These are phyloP conservation scores for Dyspetes luteomarginatus DNA, from an alignment of 2,888 invertebrate species.

Conservation along the genomic window DNA sequence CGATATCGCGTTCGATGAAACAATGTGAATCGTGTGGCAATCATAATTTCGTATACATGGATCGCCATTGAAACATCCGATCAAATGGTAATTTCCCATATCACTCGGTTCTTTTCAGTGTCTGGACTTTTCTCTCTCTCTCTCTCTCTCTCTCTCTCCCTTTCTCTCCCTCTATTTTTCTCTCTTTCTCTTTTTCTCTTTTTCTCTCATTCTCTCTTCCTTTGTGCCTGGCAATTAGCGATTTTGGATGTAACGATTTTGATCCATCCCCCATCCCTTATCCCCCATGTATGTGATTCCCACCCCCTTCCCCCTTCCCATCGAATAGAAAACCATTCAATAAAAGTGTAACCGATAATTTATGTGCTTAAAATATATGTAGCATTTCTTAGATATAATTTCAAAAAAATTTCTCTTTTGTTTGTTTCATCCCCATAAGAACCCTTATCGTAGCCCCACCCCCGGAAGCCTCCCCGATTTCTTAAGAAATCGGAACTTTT, in stretches of 20 bases:
- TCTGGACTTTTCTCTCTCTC: neutral
- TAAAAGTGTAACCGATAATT: neutral
- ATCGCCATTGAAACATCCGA: neutral
- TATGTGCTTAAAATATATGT: neutral
- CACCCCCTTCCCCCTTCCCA: too few relatives aligned
- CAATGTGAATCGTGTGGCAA: conserved; percentile 25
- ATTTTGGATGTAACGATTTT: neutral
- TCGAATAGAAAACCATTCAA: neutral
- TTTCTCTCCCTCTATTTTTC: neutral
- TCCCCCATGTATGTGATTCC: neutral
- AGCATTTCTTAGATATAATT: too few relatives aligned
- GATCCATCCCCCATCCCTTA: neutral
- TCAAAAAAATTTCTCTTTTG: too few relatives aligned
- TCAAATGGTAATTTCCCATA: neutral
- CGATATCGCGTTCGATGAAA: conserved; percentile 11
- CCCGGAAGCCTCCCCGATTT: too few relatives aligned
- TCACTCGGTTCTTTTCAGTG: neutral
- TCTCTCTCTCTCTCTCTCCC: neutral
- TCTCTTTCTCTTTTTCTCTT: neutral
- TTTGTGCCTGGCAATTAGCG: neutral
- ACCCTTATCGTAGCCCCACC: too few relatives aligned
- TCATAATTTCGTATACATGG: conserved; percentile 14
- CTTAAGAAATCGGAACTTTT: too few relatives aligned
- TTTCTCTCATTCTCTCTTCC: neutral
- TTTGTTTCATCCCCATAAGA: too few relatives aligned